A percentile compares a stretch with the other conserved stretches of the same genome.
phyloP scores from a whole-genome alignment of 1,140 invertebrate species.

The Sitobion miscanthi region DNA sequence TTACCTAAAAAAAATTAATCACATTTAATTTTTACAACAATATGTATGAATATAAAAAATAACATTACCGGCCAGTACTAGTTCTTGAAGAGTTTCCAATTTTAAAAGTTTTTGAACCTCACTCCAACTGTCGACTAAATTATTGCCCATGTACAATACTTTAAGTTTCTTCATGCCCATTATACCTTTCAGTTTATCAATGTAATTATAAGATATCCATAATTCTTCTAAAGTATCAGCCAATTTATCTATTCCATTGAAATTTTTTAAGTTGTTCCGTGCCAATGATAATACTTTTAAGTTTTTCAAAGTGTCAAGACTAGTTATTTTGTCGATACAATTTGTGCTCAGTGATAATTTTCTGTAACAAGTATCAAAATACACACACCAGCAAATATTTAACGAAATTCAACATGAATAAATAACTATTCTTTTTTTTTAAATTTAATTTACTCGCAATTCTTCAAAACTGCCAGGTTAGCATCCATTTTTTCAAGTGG shows the following conservation, averaged over 20 bases:
- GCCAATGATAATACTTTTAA: conserved; percentile 84
- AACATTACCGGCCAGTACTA: conserved; percentile 68
- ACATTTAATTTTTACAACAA: neutral
- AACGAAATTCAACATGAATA: neutral
- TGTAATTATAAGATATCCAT: conserved; percentile 95
- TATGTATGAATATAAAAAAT: neutral
- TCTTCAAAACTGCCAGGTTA: conserved; percentile 68
- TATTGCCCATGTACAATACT: conserved; percentile 87
- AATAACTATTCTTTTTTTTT: neutral
- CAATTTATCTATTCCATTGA: conserved; percentile 79
- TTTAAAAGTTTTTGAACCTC: conserved; percentile 80
- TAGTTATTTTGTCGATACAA: conserved; percentile 87
- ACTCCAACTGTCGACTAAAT: conserved; percentile 85
- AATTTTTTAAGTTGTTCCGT: conserved; percentile 87
- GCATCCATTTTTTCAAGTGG: conserved; percentile 84
- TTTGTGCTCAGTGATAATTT: conserved; percentile 90
- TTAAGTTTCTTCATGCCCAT: conserved; percentile 80
- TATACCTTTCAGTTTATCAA: conserved; percentile 91
- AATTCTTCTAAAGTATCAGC: conserved; percentile 87
- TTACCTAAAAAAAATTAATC: conserved; percentile 72
- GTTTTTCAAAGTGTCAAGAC: conserved; percentile 76
- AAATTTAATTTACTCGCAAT: conserved; percentile 70
- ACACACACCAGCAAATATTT: neutral
- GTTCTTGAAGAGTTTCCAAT: conserved; percentile 68
- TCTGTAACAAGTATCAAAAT: conserved; percentile 63